Conservation (phyloP, 2,797 vertebrate species). For the Hafferia zeledoni region DNA sequence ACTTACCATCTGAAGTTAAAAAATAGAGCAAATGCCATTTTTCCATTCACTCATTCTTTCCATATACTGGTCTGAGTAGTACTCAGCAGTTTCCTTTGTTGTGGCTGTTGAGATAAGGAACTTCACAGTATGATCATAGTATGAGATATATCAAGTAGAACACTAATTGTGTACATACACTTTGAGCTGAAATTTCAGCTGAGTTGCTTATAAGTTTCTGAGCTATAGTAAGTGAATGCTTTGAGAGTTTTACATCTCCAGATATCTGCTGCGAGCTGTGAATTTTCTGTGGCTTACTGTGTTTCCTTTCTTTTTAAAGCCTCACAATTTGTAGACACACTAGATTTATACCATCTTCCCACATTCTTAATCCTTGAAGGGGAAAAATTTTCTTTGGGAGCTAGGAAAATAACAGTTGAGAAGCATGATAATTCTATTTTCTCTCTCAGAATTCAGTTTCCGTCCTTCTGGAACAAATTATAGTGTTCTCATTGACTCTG, state of each 20-base stretch:
- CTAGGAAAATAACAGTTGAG: neutral
- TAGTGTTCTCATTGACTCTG: neutral
- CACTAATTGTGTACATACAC: neutral
- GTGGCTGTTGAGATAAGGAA: neutral
- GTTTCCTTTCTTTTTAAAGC: neutral
- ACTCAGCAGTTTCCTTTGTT: neutral
- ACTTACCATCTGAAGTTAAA: conserved; percentile 21
- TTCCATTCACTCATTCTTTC: neutral
- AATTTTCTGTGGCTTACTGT: neutral
- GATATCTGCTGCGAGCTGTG: neutral
- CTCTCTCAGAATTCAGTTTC: neutral
- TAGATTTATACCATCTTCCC: neutral
- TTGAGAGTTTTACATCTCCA: neutral
- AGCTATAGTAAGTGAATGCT: neutral
- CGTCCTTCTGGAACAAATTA: neutral
- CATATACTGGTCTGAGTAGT: neutral
- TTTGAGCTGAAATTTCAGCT: neutral
- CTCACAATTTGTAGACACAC: neutral
- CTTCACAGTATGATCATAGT: neutral
- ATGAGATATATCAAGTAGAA: neutral
- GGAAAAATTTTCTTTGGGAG: neutral
- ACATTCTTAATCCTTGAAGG: neutral
- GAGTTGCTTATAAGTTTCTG: neutral
- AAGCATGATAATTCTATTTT: neutral
- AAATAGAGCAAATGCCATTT: conserved; percentile 7